Base-by-base conservation (phyloP, 2,113 vertebrate genomes). In the Platichthys stellatus region DNA sequence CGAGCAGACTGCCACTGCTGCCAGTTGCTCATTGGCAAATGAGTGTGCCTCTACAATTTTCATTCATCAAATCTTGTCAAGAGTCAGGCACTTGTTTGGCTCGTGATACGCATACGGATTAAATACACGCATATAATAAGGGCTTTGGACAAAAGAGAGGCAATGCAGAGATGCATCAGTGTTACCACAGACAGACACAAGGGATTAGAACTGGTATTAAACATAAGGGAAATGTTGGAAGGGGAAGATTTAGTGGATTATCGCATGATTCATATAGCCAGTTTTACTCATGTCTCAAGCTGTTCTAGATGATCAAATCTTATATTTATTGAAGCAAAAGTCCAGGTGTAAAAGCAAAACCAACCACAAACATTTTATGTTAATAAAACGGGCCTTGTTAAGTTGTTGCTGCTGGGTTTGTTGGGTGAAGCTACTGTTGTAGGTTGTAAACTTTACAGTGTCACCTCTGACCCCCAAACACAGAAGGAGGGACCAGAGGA, bases 71-170 rank as follows among this genome's bases (percentile, higher is more conserved):
- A 90, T 86, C 86, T 65, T 11, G 10, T 67, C 85, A 65, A 53
- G 40, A 83, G 67, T 72, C 57, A 63, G 73, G 28, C 63, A 56
- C 76, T 87, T 89, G 87, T 81, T 87, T 82, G 77, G 82, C 70
- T 89, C 73, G 78, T 87, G 87, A 88, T 85, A 85, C 79, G 87
- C 81, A 85, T 89, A 76, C 68, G 80, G 86, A 88, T 91, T 86
- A 89, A 89, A 90, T 84, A 71, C 69, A 63, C 69, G 43, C 18
- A 78, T 28, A 72, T 84, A 91, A 92, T 88, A 31, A 81, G 71
- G 76, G 80, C 66, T 89, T 85, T 84, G 82, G 74, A 83, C 78
- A 84, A 87, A 86, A 74, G 78, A 80, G 59, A 86, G 86, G 91
- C 90, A 88, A 84, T 43, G 56, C 68, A 63, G 66, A 85, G 81